Percentiles rank a stretch among this genome's conserved stretches.
phyloP scores from a whole-genome alignment of 30 jellyfish, hydroid and myxozoan species.

The Hydractinia echinata region DNA sequence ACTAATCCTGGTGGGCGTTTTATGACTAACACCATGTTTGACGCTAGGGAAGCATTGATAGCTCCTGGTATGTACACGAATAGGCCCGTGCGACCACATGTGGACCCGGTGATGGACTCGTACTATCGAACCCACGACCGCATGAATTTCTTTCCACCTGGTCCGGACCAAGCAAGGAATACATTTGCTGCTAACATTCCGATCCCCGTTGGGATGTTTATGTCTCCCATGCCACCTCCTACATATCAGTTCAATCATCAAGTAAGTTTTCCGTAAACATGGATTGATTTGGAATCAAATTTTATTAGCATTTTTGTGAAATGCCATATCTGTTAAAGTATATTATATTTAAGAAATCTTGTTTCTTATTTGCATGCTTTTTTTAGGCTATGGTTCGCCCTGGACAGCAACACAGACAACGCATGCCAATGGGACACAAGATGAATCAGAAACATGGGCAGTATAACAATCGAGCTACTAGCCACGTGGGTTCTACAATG shows the following conservation, averaged over 20 bases:
- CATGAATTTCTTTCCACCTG: constrained; percentile 95
- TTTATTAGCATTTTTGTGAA: background rate
- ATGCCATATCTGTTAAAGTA: background rate
- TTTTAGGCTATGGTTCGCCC: constrained; percentile 88
- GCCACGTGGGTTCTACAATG: background rate
- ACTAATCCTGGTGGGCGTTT: constrained; percentile 98
- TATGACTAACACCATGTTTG: constrained; percentile 94
- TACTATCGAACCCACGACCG: constrained; percentile 97
- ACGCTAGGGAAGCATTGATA: constrained; percentile 93
- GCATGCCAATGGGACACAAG: constrained; percentile 34
- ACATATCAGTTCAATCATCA: constrained; percentile 89
- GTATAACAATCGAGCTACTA: constrained; percentile 14
- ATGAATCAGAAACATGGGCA: constrained; percentile 76
- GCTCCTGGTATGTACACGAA: constrained; percentile 98
- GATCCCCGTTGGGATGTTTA: constrained; percentile 94
- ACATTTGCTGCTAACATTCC: constrained; percentile 96
- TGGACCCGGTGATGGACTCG: constrained; percentile 94
- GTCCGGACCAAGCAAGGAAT: constrained; percentile 99
- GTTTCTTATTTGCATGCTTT: background rate
- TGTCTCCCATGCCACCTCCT: constrained; percentile 93
- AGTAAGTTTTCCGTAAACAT: constrained; percentile 33
- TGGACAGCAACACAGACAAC: constrained; percentile 78
- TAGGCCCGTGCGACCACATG: constrained; percentile 84
- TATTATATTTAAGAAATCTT: background rate
- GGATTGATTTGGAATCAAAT: background rate